Percentiles rank a stretch among this genome's conserved stretches.
These are phyloP conservation scores for Masnerella sp. DNA, from an alignment of 2,888 invertebrate genomes.

Conservation along the genomic window DNA sequence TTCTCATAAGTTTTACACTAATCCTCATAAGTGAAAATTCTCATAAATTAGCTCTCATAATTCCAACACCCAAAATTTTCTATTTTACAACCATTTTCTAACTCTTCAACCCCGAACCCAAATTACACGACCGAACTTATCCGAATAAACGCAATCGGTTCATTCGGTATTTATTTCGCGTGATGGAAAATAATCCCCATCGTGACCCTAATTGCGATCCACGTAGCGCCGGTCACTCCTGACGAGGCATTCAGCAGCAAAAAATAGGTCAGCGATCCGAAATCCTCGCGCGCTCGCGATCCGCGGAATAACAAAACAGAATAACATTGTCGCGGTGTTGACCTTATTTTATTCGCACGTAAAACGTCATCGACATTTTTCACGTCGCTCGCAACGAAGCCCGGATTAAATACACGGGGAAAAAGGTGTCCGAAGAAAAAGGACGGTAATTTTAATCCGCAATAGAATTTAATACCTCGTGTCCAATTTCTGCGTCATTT, in stretches of 20 bases:
- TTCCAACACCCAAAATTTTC: no score
- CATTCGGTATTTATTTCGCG: conserved; percentile 18
- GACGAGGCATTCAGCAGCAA: conserved; percentile 36
- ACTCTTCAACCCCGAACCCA: no score
- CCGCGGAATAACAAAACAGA: conserved; percentile 17
- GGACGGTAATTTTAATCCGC: conserved; percentile 41
- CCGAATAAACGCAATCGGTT: not conserved
- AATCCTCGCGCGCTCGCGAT: conserved; percentile 16
- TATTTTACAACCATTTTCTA: no score
- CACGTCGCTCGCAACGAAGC: conserved; percentile 23
- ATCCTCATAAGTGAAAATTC: no score
- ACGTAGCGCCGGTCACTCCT: conserved; percentile 31
- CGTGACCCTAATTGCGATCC: conserved; percentile 37
- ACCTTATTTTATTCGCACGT: conserved; percentile 47
- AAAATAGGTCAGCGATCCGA: conserved; percentile 37
- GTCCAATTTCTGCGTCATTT: conserved; percentile 33
- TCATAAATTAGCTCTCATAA: no score
- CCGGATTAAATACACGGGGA: conserved; percentile 31
- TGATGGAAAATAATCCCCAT: conserved; percentile 15
- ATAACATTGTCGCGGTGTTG: conserved; percentile 41
- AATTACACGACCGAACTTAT: no score
- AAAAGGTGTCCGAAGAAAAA: conserved; percentile 7
- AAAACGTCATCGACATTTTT: conserved; percentile 49
- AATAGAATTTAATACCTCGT: conserved; percentile 35
- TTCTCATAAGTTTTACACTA: no score